phyloP scores from a whole-genome alignment of 2,113 vertebrate species.

The Micronycteris hirsuta region DNA sequence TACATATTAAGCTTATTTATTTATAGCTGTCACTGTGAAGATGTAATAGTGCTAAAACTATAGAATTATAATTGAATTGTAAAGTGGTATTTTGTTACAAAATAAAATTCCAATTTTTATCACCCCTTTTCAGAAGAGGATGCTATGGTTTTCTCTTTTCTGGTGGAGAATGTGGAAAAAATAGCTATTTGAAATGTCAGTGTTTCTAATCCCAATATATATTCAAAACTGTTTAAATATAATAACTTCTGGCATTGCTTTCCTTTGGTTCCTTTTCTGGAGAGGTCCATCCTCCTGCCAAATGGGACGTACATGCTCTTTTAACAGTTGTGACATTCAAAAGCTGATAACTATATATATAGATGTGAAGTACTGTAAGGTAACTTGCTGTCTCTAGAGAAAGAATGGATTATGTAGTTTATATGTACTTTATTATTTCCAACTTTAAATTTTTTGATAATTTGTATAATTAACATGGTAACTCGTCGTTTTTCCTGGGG shows the following conservation, averaged over 20 bases:
- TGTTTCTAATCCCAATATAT: neutral
- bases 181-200: slow-evolving; percentile 12
- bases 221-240: neutral
- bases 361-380: neutral
- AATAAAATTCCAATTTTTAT: slow-evolving; percentile 14
- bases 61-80: neutral
- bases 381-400: neutral
- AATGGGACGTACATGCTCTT: neutral
- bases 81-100: slow-evolving; percentile 27
- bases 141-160: neutral
- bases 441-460: neutral
- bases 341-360: neutral
- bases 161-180: neutral
- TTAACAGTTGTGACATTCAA: slow-evolving; percentile 2
- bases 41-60: neutral
- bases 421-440: neutral
- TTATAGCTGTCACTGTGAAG: neutral
- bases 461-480: neutral
- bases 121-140: neutral
- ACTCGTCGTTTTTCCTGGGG: neutral
- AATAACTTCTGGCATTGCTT: neutral
- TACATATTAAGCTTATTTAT: neutral
- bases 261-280: slow-evolving; percentile 2
- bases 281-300: neutral
- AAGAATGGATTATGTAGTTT: neutral